Evolutionary conservation across 53 echinoderm and acorn worm species (phyloP), one percentile per base, ranked within the genome.

Genomic region (Henricia sp.): DNA sequence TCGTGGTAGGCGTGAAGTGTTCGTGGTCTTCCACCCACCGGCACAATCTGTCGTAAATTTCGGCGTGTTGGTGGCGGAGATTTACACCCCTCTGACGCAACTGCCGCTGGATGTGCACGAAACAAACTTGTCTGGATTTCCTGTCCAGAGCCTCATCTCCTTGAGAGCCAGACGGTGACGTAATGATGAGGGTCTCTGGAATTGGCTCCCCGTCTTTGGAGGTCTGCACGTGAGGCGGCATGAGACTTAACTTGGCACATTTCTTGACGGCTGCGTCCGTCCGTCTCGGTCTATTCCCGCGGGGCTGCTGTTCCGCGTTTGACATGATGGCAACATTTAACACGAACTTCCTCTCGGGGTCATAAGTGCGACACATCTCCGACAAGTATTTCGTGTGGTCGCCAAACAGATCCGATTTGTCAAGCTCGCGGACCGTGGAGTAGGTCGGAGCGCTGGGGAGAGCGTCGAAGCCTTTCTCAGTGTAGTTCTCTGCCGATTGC

Each of bases 81-180:
- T 88, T 97, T 36, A 97, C 99, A 12, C 94, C 99, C 28, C 99
- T 74, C 36, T 90, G 92, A n/a, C 99, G 82, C 67, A 97, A 69
- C 74, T 94, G 89, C 39, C 94, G 88, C 65, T 97, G 99, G 52
- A 94, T 95, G 50, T 97, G 89, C 43, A 94, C 88, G 50, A 97
- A 97, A 38, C 94, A 92, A 19, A 97, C 89, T 78, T 97, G 99
- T 67, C 94, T 90, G 64, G 82, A 82, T 72, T 92, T 90, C 77
- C 84, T 74, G 84, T 92, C 90, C 36, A 90, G 77, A 40, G 68
- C 71, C 35, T 89, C 89, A 14, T 85, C 89, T 43, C 80, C 54
- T 5, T 74, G 76, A 30, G 87, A 37, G 11, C 89, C 84, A 21
- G 94, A 86, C 35, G 99, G 99, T 16, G 90, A 90, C 14, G 94